Conservation (phyloP, 37 sponge, comb jelly and placozoan genomes). For the Cladorhizidae sp. region DNA sequence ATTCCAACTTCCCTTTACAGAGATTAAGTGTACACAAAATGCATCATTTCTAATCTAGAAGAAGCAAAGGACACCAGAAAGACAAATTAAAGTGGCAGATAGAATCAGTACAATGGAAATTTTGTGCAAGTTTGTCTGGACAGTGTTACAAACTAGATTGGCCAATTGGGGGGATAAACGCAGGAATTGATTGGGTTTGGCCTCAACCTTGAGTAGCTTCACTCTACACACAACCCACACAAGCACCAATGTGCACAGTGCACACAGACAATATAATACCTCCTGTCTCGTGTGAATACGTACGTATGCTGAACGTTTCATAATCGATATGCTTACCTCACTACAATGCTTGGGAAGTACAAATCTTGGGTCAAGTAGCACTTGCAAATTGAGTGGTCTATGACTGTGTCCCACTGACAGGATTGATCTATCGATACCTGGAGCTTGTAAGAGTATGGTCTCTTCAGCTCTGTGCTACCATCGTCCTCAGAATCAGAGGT, state of each 20-base stretch:
- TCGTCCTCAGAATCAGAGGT: background rate
- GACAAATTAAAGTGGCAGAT: no score
- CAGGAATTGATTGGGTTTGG: no score
- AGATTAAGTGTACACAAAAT: no score
- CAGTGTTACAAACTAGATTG: background rate
- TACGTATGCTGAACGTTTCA: background rate
- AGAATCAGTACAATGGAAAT: no score
- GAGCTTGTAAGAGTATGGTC: conserved; percentile 6
- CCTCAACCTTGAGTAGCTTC: no score
- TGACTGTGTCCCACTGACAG: background rate
- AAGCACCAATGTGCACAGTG: no score
- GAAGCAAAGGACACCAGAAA: no score
- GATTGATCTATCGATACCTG: conserved; percentile 5
- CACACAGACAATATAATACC: no score
- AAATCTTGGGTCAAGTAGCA: conserved; percentile 10
- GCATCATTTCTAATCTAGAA: no score
- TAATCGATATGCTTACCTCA: background rate
- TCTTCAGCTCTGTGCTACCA: background rate
- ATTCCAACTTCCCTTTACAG: no score
- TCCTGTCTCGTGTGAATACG: background rate
- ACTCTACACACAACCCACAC: no score
- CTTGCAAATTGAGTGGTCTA: conserved; percentile 13
- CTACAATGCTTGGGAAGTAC: conserved; percentile 7
- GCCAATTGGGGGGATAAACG: background rate
- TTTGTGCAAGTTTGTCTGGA: no score